These are phyloP conservation scores for Galemys pyrenaicus DNA, from an alignment of 2,113 vertebrate genomes.

Conservation along the genomic window DNA sequence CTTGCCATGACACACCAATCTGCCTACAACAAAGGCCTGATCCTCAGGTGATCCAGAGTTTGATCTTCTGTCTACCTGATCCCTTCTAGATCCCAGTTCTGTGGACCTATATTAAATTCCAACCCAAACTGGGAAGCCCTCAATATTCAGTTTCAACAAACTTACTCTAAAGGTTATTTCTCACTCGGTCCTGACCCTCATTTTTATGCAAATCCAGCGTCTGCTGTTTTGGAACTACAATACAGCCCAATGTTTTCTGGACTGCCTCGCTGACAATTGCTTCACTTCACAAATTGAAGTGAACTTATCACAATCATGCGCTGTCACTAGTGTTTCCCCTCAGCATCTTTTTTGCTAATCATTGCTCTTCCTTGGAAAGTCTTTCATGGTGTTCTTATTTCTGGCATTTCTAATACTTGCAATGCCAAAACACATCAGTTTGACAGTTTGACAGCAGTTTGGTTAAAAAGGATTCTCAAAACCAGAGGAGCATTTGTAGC, in stretches of 20 bases:
- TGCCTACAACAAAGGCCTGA: background rate
- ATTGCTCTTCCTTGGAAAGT: background rate
- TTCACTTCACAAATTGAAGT: background rate
- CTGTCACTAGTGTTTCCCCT: accelerated
- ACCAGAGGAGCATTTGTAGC: background rate
- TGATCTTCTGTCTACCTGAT: background rate
- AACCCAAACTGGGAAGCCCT: background rate
- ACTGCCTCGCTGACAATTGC: background rate
- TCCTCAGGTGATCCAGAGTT: background rate
- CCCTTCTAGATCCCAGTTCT: background rate
- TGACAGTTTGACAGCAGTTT: background rate
- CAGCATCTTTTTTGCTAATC: background rate
- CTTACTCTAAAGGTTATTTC: background rate
- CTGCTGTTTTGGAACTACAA: slow-evolving; percentile 11
- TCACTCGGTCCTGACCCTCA: background rate
- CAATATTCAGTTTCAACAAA: background rate
- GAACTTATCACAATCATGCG: background rate
- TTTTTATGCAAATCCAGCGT: background rate
- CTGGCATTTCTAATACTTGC: background rate
- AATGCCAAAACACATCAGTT: background rate
- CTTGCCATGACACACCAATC: background rate
- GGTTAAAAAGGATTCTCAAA: background rate
- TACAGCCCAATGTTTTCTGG: background rate
- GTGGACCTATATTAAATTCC: background rate
- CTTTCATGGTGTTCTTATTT: background rate